Percentiles rank a stretch among this genome's conserved stretches.
Evolutionary conservation across 2,888 invertebrate genomes (phyloP).

Genomic region (Cistogaster globosa): DNA sequence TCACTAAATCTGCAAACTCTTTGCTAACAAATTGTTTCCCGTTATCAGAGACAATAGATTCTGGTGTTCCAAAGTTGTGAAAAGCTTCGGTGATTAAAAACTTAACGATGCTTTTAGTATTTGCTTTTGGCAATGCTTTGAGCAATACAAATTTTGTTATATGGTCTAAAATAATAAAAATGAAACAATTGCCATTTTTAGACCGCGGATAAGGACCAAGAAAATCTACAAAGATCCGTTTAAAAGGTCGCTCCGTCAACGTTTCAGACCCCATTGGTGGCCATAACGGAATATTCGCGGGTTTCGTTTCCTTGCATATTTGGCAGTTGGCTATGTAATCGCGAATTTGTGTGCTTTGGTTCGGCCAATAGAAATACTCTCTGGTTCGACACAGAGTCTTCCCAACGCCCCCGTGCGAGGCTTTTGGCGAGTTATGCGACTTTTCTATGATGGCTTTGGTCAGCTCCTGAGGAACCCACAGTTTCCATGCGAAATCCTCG

Average conservation of each 20-base stretch:
- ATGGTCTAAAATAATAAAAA: not conserved
- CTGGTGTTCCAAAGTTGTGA: not conserved
- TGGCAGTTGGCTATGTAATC: not conserved
- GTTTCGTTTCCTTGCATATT: not conserved
- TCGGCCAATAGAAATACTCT: not conserved
- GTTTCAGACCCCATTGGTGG: not conserved
- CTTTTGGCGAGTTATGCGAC: not conserved
- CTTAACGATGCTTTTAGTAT: not conserved
- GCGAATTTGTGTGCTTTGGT: not conserved
- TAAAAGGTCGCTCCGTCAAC: not conserved
- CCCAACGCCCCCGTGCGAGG: not conserved
- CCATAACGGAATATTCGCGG: not conserved
- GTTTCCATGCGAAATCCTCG: no score
- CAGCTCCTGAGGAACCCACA: no score
- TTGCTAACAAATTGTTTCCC: slow-evolving; percentile 8
- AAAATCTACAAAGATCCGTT: not conserved
- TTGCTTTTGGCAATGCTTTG: not conserved
- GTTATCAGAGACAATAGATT: not conserved
- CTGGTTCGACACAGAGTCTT: not conserved
- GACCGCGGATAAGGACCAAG: not conserved
- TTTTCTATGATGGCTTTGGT: no score
- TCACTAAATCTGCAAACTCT: not conserved
- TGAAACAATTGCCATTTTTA: not conserved
- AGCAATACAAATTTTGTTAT: not conserved
- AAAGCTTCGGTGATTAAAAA: not conserved